Evolutionary conservation across 2,888 invertebrate genomes (phyloP), one percentile per base, ranked within the genome.

Genomic region (Mystacides longicornis): DNA sequence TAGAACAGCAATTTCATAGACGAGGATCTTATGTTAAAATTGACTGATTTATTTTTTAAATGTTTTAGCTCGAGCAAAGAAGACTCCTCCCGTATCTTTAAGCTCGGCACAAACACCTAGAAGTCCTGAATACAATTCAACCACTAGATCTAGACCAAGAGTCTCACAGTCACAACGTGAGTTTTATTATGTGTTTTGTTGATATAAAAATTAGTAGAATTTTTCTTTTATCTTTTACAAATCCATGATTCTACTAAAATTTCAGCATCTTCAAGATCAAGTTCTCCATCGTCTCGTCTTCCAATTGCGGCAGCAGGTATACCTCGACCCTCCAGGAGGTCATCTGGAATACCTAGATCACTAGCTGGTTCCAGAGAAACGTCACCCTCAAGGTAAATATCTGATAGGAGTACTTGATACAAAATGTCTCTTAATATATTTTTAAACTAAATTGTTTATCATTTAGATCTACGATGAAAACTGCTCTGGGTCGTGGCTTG

Each of bases 141-240:
- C 83, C 74, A 64, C 84, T 80, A 63, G 85, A 69, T 68, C 81
- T 76, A 81, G 87, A 20, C 81, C 89, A 2, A 87, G 91, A 16
- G 87, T 91, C 11, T 93, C 93, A 2, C 92, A 92, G 67, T 95
- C 94, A 45, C 95, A 95, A 77, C 95, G 93, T 93, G 75, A 85
- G 87, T 80, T 45, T 19, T 2, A 49, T 7, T n/a, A n/a, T n/a
- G n/a, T n/a, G n/a, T n/a, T n/a, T n/a, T n/a, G n/a, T n/a, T n/a
- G n/a, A n/a, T n/a, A n/a, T n/a, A n/a, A n/a, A n/a, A n/a, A n/a
- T n/a, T n/a, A n/a, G n/a, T n/a, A n/a, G n/a, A n/a, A n/a, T n/a
- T n/a, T n/a, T n/a, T n/a, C n/a, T n/a, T n/a, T n/a, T n/a, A n/a
- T n/a, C n/a, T n/a, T n/a, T 9, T 9, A 9, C 31, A 31, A 31